Base-by-base conservation (phyloP, 1,140 invertebrate genomes). In the Heliconius hermathena region DNA sequence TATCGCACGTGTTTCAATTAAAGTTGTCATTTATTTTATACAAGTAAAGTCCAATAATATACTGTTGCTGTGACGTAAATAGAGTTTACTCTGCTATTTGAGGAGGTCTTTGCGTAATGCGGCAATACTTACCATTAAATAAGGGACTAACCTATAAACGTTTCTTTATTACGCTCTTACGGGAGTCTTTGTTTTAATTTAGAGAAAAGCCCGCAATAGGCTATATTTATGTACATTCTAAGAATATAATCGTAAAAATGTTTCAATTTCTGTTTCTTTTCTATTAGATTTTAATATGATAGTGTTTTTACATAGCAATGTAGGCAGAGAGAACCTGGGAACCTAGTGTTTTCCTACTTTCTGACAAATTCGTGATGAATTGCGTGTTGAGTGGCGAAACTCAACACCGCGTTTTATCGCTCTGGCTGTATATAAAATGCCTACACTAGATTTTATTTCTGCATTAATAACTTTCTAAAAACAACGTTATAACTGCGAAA, bases 171-270 rank as follows among this genome's bases (percentile, higher is more conserved):
- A 13, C 52, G n/a, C 57, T 74, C 29, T 60, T 74, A 54, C 29
- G 52, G n/a, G 52, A 54, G 36, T 54, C 73, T 74, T 57, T 33
- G 73, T 74, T 74, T 60, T 74, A 74, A 74, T 54, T 74, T 46
- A 74, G 49, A 74, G 36, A 66, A 66, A 66, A 66, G 60, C 60
- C 60, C 5, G 22, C 22, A 26, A 66, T 66, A 66, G 26, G 60
- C 60, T 29, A 29, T 29, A 66, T 66, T 66, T 66, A 66, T 66
- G 22, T 66, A 29, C 22, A 29, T 26, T 29, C 60, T 66, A 1
- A 13, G 60, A 13, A 26, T 3, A 66, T 26, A 66, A 26, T 5
- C 3, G 26, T 66, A 5, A 66, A 66, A 66, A 13, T 66, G n/a
- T 26, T 66, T 13, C 16, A 57, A 57, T 22, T 57, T 57, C n/a